phyloP scores from a whole-genome alignment of 2,888 invertebrate species.

The Lepidocyrtoides sp. region DNA sequence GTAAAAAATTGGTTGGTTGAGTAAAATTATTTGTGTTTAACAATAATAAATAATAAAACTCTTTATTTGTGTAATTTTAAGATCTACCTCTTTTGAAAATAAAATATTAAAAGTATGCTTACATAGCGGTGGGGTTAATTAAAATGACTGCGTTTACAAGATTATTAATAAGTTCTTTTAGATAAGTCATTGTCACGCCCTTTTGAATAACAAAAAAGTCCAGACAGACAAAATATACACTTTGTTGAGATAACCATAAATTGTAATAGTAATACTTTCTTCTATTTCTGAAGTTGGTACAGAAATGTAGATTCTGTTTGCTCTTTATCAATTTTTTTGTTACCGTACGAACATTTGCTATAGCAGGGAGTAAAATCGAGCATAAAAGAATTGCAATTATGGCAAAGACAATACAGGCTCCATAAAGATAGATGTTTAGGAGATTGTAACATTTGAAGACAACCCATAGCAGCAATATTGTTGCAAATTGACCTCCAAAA shows the following conservation, averaged over 20 bases:
- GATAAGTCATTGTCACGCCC: constrained; percentile 10
- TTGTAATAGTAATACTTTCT: constrained; percentile 34
- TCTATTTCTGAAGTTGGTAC: neutral
- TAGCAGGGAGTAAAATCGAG: neutral
- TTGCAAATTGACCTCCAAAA: neutral
- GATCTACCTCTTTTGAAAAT: no score
- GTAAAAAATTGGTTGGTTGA: no score
- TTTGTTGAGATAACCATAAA: constrained; percentile 20
- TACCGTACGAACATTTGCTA: neutral
- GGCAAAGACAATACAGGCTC: neutral
- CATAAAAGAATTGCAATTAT: neutral
- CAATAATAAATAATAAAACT: no score
- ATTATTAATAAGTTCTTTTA: neutral
- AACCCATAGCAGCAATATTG: constrained; percentile 1
- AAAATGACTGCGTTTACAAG: no score
- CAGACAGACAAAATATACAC: neutral
- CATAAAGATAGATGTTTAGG: neutral
- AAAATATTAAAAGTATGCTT: no score
- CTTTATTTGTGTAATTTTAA: no score
- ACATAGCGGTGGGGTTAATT: no score
- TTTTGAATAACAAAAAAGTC: neutral
- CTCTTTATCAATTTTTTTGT: neutral
- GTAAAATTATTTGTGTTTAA: no score
- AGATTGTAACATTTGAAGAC: neutral
- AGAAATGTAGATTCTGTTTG: constrained; percentile 22